Evolutionary conservation across 1,140 invertebrate genomes (phyloP).

Genomic region (Physella acuta): DNA sequence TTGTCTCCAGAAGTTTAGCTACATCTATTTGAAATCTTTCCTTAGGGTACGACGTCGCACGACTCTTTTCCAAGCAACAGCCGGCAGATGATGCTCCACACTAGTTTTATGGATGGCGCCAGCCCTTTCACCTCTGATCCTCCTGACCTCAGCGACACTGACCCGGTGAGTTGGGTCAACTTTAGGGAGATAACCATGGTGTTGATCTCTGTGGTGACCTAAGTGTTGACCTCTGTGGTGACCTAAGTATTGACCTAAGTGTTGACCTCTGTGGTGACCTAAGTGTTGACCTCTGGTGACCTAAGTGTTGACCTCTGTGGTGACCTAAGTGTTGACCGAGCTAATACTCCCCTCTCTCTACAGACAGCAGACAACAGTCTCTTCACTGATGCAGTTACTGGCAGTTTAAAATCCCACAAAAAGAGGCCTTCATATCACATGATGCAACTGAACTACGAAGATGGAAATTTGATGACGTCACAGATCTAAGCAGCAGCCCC

Average conservation of each 20-base stretch:
- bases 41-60: conserved; percentile 15
- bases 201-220: too few relatives aligned
- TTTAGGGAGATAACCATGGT: too few relatives aligned
- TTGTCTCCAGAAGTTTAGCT: too few relatives aligned
- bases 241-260: too few relatives aligned
- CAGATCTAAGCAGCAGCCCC: conserved; percentile 1
- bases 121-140: not conserved
- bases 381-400: not conserved
- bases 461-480: conserved; percentile 9
- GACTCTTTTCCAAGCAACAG: conserved; percentile 16
- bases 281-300: too few relatives aligned
- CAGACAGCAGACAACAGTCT: conserved; percentile 13
- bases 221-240: too few relatives aligned
- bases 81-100: conserved; percentile 21
- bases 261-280: too few relatives aligned
- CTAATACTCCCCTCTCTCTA: too few relatives aligned
- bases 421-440: conserved; percentile 26
- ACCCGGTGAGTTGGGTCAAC: conserved; percentile 15
- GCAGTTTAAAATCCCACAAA: conserved; percentile 19
- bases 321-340: too few relatives aligned
- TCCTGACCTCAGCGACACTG: conserved; percentile 8
- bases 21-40: too few relatives aligned
- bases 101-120: conserved; percentile 19
- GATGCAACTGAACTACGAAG: conserved; percentile 26
- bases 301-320: too few relatives aligned